Percentiles rank a stretch among this genome's conserved stretches.
phyloP scores from a whole-genome alignment of 35 echinoderm and acorn worm genomes.

The Nesometra sesokonis region DNA sequence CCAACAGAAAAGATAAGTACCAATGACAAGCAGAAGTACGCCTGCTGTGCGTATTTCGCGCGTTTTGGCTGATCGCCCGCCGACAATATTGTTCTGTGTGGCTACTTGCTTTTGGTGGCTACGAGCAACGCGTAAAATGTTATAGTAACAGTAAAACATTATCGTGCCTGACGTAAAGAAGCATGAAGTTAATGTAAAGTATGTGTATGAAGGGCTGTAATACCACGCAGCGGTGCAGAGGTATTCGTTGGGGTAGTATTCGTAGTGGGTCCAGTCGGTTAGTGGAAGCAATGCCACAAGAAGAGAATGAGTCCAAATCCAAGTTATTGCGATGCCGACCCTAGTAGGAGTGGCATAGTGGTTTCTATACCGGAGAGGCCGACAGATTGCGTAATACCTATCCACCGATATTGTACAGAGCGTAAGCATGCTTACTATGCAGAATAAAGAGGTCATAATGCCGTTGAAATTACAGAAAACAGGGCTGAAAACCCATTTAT shows the following conservation, averaged over 20 bases:
- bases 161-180: conserved; percentile 18
- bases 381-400: conserved; percentile 52
- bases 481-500: conserved; percentile 29
- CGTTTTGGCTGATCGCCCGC: neutral
- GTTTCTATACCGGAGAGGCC: conserved; percentile 19
- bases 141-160: conserved; percentile 57
- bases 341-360: conserved; percentile 23
- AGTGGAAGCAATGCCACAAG: conserved; percentile 24
- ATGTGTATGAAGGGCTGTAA: conserved; percentile 15
- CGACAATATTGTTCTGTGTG: neutral
- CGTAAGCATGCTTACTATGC: conserved; percentile 45
- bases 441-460: conserved; percentile 4
- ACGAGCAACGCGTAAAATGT: conserved; percentile 40
- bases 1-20: conserved; percentile 17
- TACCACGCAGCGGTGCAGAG: conserved; percentile 59
- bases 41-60: conserved; percentile 3
- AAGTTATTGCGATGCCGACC: conserved; percentile 12
- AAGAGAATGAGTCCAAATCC: conserved; percentile 46
- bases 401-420: conserved; percentile 54
- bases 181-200: neutral
- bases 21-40: conserved; percentile 12
- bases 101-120: conserved; percentile 39
- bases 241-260: conserved; percentile 33
- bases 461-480: conserved; percentile 36
- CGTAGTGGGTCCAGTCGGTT: conserved; percentile 42